A percentile compares a stretch with the other conserved stretches of the same genome.
phyloP scores from a whole-genome alignment of 2,888 invertebrate genomes.

The Tetragonisca angustula region DNA sequence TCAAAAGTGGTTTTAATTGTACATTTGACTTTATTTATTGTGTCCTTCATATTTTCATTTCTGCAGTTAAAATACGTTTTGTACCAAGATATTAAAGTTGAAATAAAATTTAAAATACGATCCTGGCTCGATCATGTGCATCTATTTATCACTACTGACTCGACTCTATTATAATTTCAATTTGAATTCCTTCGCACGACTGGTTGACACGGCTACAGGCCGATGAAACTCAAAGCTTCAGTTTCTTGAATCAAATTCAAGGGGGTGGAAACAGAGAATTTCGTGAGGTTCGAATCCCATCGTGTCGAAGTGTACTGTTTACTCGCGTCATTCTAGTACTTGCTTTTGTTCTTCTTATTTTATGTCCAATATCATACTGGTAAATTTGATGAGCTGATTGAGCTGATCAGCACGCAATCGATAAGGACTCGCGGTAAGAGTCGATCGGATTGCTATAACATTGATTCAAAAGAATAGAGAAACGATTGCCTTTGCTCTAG shows the following conservation, averaged over 20 bases:
- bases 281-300: background rate
- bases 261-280: background rate
- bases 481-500: background rate
- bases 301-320: background rate
- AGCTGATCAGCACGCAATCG: constrained; percentile 29
- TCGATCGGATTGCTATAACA: background rate
- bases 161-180: background rate
- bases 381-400: constrained; percentile 36
- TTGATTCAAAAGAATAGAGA: background rate
- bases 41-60: too few relatives aligned
- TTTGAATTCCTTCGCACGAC: background rate
- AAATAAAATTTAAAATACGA: too few relatives aligned
- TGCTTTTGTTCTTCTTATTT: constrained; percentile 13
- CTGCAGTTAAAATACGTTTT: background rate
- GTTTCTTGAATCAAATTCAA: background rate
- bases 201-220: background rate
- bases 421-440: constrained; percentile 12
- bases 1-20: too few relatives aligned
- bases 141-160: too few relatives aligned
- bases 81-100: too few relatives aligned
- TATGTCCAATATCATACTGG: constrained; percentile 22
- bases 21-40: too few relatives aligned
- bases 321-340: constrained; percentile 2
- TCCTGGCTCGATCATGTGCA: too few relatives aligned
- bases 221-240: background rate